Conservation (phyloP, 2,888 invertebrate species). For the Nymphalis c-album region DNA sequence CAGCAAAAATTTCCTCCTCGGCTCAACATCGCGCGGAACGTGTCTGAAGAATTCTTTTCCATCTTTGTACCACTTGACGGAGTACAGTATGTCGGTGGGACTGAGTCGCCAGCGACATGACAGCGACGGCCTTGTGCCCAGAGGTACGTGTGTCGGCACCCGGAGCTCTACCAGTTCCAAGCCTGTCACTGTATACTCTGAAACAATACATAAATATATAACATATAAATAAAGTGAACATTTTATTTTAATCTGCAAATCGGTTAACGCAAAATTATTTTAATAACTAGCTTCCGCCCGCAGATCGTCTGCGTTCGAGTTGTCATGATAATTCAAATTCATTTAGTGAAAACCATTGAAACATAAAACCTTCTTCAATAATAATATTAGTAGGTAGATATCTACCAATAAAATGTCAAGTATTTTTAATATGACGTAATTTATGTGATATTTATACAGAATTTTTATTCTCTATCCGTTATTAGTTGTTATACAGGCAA, state of each 20-base stretch:
- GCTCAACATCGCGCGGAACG: slow-evolving; percentile 91
- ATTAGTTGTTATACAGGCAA: slow-evolving; percentile 80
- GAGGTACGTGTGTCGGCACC: slow-evolving; percentile 90
- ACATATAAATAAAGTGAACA: background rate
- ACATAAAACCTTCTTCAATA: too few relatives aligned
- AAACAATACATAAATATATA: slow-evolving; percentile 29
- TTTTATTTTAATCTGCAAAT: background rate
- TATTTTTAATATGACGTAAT: slow-evolving; percentile 24
- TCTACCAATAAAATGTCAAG: too few relatives aligned
- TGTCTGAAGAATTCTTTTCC: slow-evolving; percentile 94
- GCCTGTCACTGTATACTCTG: slow-evolving; percentile 65
- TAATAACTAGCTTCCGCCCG: too few relatives aligned
- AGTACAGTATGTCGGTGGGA: slow-evolving; percentile 90
- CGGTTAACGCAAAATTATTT: too few relatives aligned
- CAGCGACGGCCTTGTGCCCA: slow-evolving; percentile 87
- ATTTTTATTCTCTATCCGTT: slow-evolving; percentile 72
- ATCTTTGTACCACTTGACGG: slow-evolving; percentile 96
- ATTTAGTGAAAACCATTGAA: too few relatives aligned
- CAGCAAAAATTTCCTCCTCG: slow-evolving; percentile 88
- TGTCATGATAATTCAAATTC: too few relatives aligned
- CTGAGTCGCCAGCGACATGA: slow-evolving; percentile 91
- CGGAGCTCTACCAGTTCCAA: slow-evolving; percentile 88
- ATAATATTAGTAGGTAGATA: too few relatives aligned
- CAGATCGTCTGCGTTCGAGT: too few relatives aligned
- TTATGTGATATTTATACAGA: slow-evolving; percentile 50